These are phyloP conservation scores for Nipponia nippon DNA, from an alignment of 2,113 vertebrate genomes.

Conservation along the genomic window DNA sequence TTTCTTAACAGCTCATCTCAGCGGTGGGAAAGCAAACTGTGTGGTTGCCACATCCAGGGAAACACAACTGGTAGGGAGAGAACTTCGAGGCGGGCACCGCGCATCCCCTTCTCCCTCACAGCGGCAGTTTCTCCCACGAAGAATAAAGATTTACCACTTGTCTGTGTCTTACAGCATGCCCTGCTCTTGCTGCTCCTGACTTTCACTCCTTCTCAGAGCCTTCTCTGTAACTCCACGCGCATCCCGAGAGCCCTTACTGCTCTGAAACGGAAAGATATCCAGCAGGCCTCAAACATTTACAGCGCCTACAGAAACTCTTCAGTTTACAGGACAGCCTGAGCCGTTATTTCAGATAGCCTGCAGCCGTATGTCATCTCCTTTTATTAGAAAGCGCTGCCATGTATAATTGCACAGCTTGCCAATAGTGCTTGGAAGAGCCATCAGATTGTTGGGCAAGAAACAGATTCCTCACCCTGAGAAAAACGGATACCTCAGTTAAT, in stretches of 20 bases:
- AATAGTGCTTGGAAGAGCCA: background rate
- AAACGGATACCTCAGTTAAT: background rate
- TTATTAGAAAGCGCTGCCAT: background rate
- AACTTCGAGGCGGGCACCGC: background rate
- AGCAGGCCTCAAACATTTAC: background rate
- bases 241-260: fast-evolving
- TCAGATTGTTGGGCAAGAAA: background rate
- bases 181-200: background rate
- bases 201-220: background rate
- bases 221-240: fast-evolving
- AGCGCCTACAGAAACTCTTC: background rate
- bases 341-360: background rate
- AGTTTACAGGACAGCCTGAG: background rate
- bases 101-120: background rate
- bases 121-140: background rate
- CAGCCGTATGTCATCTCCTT: background rate
- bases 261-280: background rate
- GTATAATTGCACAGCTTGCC: background rate
- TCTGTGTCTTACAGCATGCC: background rate
- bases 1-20: background rate
- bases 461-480: background rate
- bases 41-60: background rate
- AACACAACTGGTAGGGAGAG: background rate
- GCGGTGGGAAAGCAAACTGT: background rate
- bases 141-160: background rate